These are phyloP conservation scores for Lasioglossum albipes DNA, from an alignment of 1,140 invertebrate species.

Conservation along the genomic window DNA sequence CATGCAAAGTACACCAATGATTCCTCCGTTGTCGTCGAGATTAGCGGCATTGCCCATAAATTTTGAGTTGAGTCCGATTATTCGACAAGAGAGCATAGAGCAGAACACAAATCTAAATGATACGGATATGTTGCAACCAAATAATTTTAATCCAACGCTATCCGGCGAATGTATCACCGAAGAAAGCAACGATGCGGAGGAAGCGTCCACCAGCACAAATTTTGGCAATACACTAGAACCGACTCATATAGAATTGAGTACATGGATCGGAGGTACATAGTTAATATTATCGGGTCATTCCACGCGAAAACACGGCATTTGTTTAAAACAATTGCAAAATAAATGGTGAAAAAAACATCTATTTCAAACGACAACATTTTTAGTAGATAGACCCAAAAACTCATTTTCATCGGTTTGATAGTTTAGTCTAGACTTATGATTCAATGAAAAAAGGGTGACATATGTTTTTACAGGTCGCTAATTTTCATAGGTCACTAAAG, in stretches of 20 bases:
- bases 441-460: no score
- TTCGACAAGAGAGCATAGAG: conserved; percentile 66
- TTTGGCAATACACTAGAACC: conserved; percentile 59
- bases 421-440: no score
- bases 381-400: no score
- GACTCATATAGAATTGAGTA: conserved; percentile 75
- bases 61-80: conserved; percentile 79
- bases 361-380: no score
- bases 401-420: no score
- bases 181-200: conserved; percentile 31
- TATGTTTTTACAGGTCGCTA: no score
- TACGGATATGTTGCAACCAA: conserved; percentile 31
- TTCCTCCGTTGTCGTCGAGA: conserved; percentile 69
- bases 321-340: no score
- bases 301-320: no score
- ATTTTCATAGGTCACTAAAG: no score
- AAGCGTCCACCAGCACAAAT: conserved; percentile 50
- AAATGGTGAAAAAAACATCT: no score
- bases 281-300: neutral
- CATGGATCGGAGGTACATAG: conserved; percentile 76
- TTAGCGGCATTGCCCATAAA: conserved; percentile 72
- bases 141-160: conserved; percentile 46
- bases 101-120: conserved; percentile 46
- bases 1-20: conserved; percentile 77
- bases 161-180: conserved; percentile 14